Base-by-base conservation (phyloP, 2,888 invertebrate genomes). In the Cryptus viduatorius region DNA sequence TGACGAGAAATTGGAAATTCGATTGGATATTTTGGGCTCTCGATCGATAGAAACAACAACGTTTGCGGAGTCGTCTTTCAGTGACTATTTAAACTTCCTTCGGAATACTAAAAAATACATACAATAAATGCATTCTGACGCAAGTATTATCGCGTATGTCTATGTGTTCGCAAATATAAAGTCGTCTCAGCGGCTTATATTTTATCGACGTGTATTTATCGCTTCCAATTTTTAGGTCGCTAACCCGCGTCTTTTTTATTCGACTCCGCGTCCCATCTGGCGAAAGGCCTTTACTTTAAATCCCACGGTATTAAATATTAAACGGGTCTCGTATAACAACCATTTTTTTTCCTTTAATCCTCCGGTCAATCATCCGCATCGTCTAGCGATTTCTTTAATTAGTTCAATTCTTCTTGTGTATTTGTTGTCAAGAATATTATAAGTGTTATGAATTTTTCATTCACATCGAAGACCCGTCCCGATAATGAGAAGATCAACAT, bases 51-150 rank as follows among this genome's bases (percentile, higher is more conserved):
- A 48, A 48, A 14, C 14, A 48, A 48, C 12, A 48, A 48, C 37
- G 5, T 37, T 37, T 37, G 37, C 7, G 4, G 37, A 7, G 7
- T 8, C 37, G 4, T 1, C 37, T 8, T 37, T 4, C 37, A 7
- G 7, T 8, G 37, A 37, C 37, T 37, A 48, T 48, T 48, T n/a
- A n/a, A n/a, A 48, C 48, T 48, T 12, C 3, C 48, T 14, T 48
- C 12, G 48, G 48, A 48, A n/a, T 48, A 48, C 12, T 48, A 14
- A 48, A 48, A 4, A 12, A n/a, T 48, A 48, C 48, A 48, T 48
- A n/a, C 48, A 48, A 48, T 48, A n/a, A 48, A 12, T 48, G 48
- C 48, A 48, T 48, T 48, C 48, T 48, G 48, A 48, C 48, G 48
- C 48, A n/a, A n/a, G 48, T 48, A n/a, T n/a, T 48, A 48, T 48